Conservation (phyloP, 2,797 vertebrate genomes). For the Taenioides sp. region DNA sequence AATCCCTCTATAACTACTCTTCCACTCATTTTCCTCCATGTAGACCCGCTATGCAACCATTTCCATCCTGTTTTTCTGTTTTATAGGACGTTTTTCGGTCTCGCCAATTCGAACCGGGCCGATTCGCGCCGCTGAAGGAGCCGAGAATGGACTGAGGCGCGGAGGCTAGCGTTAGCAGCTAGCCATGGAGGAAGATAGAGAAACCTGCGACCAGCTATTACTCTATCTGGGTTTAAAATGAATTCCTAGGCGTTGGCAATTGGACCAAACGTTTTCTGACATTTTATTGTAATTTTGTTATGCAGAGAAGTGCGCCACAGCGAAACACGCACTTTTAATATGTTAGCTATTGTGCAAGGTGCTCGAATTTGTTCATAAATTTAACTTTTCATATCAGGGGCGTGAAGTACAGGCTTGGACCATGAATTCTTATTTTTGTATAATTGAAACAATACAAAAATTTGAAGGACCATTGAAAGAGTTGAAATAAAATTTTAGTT, state of each 20-base stretch:
- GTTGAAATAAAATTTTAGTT: not conserved
- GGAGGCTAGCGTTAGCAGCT: conserved; percentile 59
- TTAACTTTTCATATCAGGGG: conserved; percentile 16
- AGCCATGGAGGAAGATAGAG: conserved; percentile 52
- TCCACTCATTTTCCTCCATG: fast-evolving
- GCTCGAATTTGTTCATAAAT: conserved; percentile 21
- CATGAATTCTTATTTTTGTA: not conserved
- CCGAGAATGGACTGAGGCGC: conserved; percentile 48
- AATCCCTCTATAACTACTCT: not conserved
- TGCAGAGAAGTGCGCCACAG: conserved; percentile 40
- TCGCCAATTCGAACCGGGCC: conserved; percentile 14
- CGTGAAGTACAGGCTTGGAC: conserved; percentile 2
- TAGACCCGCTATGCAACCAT: fast-evolving
- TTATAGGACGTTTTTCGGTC: not conserved
- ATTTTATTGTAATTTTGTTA: not conserved
- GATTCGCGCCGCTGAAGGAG: conserved; percentile 29
- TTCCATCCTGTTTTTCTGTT: not conserved
- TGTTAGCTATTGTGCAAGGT: conserved; percentile 58
- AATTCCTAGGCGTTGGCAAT: not conserved
- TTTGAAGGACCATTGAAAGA: not conserved
- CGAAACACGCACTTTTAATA: conserved; percentile 54
- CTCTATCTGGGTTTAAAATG: conserved; percentile 23
- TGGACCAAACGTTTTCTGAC: not conserved
- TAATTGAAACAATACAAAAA: not conserved
- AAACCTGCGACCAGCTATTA: conserved; percentile 29